Evolutionary conservation across 2,888 invertebrate species (phyloP), one percentile per base, ranked within the genome.

Genomic region (Tolmerus cingulatus): DNA sequence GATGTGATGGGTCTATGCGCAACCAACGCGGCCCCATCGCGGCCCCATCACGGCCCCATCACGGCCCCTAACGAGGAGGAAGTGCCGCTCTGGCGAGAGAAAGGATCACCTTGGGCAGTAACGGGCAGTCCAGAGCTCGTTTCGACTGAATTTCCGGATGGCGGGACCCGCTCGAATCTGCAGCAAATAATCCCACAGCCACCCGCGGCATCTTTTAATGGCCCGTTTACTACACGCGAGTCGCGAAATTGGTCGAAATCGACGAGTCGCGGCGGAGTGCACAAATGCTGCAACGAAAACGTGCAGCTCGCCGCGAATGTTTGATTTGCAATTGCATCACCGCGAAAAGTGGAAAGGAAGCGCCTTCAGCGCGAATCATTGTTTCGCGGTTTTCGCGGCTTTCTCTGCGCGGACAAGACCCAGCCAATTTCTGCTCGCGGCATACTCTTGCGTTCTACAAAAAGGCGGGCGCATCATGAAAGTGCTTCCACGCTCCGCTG

Each of bases 291-390:
- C 43, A 46, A 40, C 30, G 81, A 81, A 57, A 81, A 51, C 82
- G 82, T 82, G 82, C 82, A 82, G 14, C 19, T 66, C 55, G n/a
- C 19, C 55, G 82, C 82, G 57, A 82, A 37, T 82, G 19, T 82
- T 82, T 82, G 82, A 82, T 57, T 82, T 82, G 66, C 19, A 51
- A 57, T 82, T 82, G 82, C 82, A 82, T 82, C 82, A 82, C 37
- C 3, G 55, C 27, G 14, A 37, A 66, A 82, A 57, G 82, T 57
- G 37, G 66, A 19, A 66, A 82, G 82, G 82, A 82, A 57, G 66
- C 34, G 66, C 82, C 51, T 82, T 82, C 30, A 37, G 37, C 82
- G 57, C 19, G 14, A 37, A n/a, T 37, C 37, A 82, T 82, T 82
- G 82, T 82, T 66, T 82, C 27, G 66, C 12, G 66, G 66, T 55